A percentile compares a stretch with the other conserved stretches of the same genome.
Conservation (phyloP, 2,888 invertebrate genomes). For the Heteromyza rotundicornis region DNA sequence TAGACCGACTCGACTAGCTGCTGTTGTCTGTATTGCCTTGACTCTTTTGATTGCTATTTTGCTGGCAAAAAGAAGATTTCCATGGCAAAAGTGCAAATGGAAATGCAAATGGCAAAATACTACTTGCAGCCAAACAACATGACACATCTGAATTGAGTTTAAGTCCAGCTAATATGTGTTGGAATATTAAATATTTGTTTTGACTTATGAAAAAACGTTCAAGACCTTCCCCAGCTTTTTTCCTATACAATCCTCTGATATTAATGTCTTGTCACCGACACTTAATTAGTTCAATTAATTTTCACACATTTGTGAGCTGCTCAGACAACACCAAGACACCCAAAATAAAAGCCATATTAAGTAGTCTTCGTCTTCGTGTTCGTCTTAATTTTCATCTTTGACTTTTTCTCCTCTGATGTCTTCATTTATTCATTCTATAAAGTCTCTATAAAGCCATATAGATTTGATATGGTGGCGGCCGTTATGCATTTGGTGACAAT, state of each 20-base stretch:
- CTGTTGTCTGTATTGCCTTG: no score
- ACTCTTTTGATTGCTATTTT: not conserved
- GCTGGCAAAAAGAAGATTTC: not conserved
- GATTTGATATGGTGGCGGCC: not conserved
- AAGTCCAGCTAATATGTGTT: no score
- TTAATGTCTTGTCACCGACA: slow-evolving; percentile 12
- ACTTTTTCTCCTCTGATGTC: no score
- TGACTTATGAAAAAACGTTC: no score
- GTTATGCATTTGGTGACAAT: slow-evolving; percentile 26
- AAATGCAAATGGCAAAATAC: not conserved
- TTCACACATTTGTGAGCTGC: slow-evolving; percentile 12
- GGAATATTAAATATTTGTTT: no score
- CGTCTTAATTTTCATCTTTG: no score
- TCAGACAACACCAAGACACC: not conserved
- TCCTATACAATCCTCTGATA: not conserved
- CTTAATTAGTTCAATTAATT: slow-evolving; percentile 20
- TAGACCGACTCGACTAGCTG: not conserved
- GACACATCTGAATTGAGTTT: no score
- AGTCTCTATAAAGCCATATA: no score
- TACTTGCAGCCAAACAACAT: not conserved
- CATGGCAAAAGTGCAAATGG: slow-evolving; percentile 1
- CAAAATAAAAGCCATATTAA: slow-evolving; percentile 1
- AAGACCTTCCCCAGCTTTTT: not conserved
- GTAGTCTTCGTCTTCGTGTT: no score
- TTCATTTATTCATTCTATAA: no score